phyloP scores from a whole-genome alignment of 2,797 vertebrate species.

The Centroberyx gerrardi region DNA sequence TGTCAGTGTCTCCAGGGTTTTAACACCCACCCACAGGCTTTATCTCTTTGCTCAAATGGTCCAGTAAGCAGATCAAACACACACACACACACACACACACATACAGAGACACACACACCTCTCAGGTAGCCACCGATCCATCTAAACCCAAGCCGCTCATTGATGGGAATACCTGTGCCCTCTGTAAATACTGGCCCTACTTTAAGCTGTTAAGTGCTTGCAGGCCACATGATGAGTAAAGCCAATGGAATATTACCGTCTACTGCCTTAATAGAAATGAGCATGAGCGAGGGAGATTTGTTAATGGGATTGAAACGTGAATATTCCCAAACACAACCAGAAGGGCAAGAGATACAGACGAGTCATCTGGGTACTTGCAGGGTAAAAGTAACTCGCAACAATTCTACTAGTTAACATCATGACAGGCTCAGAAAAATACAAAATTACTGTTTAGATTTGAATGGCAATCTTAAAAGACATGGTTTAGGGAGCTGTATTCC shows the following conservation, averaged over 20 bases:
- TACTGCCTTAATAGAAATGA: background rate
- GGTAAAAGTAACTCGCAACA: no score
- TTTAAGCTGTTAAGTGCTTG: slow-evolving; percentile 24
- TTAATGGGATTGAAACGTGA: background rate
- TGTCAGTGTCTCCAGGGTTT: slow-evolving; percentile 33
- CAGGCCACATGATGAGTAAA: slow-evolving; percentile 31
- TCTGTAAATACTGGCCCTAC: slow-evolving; percentile 43
- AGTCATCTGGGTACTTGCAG: no score
- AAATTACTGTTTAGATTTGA: no score
- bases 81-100: slow-evolving; percentile 33
- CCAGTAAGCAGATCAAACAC: slow-evolving; percentile 58
- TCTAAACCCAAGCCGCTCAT: slow-evolving; percentile 31
- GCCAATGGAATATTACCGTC: slow-evolving; percentile 23
- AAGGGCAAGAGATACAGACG: no score
- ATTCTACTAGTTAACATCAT: no score
- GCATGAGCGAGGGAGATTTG: background rate
- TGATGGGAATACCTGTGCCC: slow-evolving; percentile 36
- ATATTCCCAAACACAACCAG: background rate
- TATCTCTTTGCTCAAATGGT: slow-evolving; percentile 56
- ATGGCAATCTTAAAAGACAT: no score
- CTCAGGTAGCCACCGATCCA: slow-evolving; percentile 15
- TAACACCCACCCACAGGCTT: slow-evolving; percentile 16
- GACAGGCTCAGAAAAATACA: no score
- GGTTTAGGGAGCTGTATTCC: no score
- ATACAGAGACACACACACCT: slow-evolving; percentile 5